phyloP scores from a whole-genome alignment of 2,888 invertebrate genomes.

The Chromoteleia sp. region DNA sequence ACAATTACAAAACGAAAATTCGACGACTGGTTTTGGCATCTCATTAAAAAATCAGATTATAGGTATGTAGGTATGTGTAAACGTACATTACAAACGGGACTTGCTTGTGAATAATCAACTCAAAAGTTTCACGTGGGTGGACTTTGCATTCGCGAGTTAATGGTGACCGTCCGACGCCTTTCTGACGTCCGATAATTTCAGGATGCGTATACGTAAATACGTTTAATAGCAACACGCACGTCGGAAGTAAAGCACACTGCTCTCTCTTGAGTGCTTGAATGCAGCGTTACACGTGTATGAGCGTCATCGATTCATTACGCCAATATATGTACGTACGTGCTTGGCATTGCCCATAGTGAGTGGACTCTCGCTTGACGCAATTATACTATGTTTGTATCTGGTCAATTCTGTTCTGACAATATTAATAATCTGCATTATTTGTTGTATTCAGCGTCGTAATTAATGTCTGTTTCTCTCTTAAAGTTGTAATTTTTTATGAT shows the following conservation, averaged over 20 bases:
- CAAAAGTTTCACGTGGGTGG: conserved; percentile 50
- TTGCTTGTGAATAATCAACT: conserved; percentile 54
- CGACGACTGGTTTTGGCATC: too few species aligned
- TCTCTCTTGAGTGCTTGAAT: conserved; percentile 56
- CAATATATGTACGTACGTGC: conserved; percentile 69
- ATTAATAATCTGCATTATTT: conserved; percentile 61
- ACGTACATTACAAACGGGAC: conserved; percentile 29
- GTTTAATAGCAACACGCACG: conserved; percentile 63
- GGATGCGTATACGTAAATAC: conserved; percentile 59
- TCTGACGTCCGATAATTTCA: conserved; percentile 66
- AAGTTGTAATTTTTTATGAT: background rate
- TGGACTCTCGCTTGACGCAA: conserved; percentile 65
- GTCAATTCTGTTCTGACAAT: conserved; percentile 63
- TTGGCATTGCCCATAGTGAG: conserved; percentile 57
- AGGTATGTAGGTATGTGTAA: too few species aligned
- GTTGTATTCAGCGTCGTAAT: conserved; percentile 38
- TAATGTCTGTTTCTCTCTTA: conserved; percentile 22
- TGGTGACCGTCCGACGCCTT: conserved; percentile 65
- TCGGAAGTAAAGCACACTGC: conserved; percentile 72
- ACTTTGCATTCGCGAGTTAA: conserved; percentile 67
- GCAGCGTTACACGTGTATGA: conserved; percentile 73
- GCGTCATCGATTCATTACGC: conserved; percentile 76
- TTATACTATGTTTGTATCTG: conserved; percentile 66
- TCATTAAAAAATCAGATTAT: too few species aligned
- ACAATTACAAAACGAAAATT: too few species aligned